Base-by-base conservation (phyloP, 2,888 invertebrate species). In the Philhelius pedissequus region DNA sequence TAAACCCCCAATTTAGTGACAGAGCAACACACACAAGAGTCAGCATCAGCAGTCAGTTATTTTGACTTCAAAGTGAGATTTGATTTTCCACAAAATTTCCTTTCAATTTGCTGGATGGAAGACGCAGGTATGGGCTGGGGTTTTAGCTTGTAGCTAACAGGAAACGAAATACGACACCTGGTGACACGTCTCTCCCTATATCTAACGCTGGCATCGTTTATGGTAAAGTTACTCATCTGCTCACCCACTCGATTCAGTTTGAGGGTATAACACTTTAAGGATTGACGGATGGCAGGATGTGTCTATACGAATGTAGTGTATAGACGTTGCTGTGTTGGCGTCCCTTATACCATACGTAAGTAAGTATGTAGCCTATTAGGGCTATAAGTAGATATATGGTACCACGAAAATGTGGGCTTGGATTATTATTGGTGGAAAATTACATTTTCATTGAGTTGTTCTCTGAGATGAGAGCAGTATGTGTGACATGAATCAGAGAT, bases 71-170 rank as follows among this genome's bases (percentile, higher is more conserved):
- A 80, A 80, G 80, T 68, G 84, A 80, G 80, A 84, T 84, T 84
- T 84, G 84, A 84, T 84, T 84, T 84, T 84, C 84, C 84, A 62
- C 80, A 75, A 76, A 84, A 84, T 84, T 84, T 84, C 71, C 75
- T 66, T 64, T 58, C 30, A 48, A 68, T 54, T 64, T 48, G 48
- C 64, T 62, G 27, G 25, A 45, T 38, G 30, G 22, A 13, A 11
- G 15, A 13, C 8, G 20, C 3, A 25, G 48, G 13, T n/a, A 5
- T 22, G 48, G 48, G 13, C 18, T 5, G 18, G 43, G 18, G n/a
- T n/a, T n/a, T n/a, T n/a, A n/a, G n/a, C n/a, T n/a, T n/a, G n/a
- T 22, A 22, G 22, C n/a, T 13, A 6, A 22, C 27, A 52, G 52
- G 52, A 52, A 52, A 27, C 52, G 52, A 52, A 27, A 52, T 27